Evolutionary conservation across 2,888 invertebrate species (phyloP).

Genomic region (Calameuta filiformis): DNA sequence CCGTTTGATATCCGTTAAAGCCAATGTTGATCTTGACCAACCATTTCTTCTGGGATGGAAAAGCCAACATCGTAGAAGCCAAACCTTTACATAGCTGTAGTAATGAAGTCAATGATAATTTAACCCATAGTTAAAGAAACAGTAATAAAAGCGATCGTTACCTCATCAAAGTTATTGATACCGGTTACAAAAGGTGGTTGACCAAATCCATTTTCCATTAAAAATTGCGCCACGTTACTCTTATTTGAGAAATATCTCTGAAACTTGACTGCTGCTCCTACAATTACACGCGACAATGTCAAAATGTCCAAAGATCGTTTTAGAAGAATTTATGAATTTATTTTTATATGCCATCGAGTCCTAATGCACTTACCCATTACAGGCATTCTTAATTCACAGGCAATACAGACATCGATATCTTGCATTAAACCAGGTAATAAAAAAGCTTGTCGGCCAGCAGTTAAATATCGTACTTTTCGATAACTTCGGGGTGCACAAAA

Average conservation of each 20-base stretch:
- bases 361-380: conserved; percentile 30
- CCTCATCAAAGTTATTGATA: conserved; percentile 27
- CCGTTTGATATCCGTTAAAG: conserved; percentile 36
- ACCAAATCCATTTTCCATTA: conserved; percentile 24
- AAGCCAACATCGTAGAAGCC: conserved; percentile 28
- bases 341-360: background rate
- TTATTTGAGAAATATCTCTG: conserved; percentile 36
- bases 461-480: conserved; percentile 31
- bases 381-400: conserved; percentile 35
- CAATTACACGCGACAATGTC: background rate
- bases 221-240: conserved; percentile 31
- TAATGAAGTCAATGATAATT: background rate
- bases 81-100: conserved; percentile 32
- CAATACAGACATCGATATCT: conserved; percentile 35
- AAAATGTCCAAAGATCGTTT: background rate
- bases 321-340: conserved; percentile 5
- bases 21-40: conserved; percentile 39
- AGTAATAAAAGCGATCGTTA: conserved; percentile 10
- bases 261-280: conserved; percentile 34
- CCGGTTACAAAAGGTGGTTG: conserved; percentile 32
- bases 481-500: conserved; percentile 32
- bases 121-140: background rate
- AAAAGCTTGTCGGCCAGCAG: conserved; percentile 36
- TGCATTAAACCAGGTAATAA: conserved; percentile 38
- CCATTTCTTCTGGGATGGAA: conserved; percentile 28